phyloP scores from a whole-genome alignment of 1,140 invertebrate species.

The Chymomyza costata region DNA sequence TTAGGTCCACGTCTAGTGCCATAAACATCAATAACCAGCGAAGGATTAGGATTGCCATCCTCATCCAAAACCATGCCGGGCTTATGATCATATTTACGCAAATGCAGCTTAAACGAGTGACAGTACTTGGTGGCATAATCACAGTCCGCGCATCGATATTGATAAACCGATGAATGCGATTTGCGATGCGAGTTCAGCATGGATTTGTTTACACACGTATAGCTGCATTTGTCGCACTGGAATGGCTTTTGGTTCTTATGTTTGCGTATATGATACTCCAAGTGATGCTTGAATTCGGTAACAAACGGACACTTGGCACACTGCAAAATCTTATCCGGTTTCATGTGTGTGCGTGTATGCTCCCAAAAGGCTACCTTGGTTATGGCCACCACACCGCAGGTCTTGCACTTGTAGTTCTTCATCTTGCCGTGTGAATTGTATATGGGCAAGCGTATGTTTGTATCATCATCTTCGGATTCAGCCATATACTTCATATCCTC shows the following conservation, averaged over 20 bases:
- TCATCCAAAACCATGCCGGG: conserved; percentile 90
- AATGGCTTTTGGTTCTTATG: conserved; percentile 98
- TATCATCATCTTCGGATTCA: conserved; percentile 80
- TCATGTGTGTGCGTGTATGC: conserved; percentile 93
- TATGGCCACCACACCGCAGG: conserved; percentile 88
- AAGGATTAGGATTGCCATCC: conserved; percentile 90
- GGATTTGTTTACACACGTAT: conserved; percentile 95
- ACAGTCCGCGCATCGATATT: conserved; percentile 96
- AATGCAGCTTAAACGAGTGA: conserved; percentile 96
- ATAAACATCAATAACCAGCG: conserved; percentile 92
- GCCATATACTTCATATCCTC: conserved; percentile 75
- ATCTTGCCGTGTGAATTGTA: conserved; percentile 89
- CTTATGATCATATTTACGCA: conserved; percentile 93
- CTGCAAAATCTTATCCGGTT: conserved; percentile 91
- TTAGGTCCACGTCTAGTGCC: conserved; percentile 91
- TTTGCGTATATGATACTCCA: conserved; percentile 97
- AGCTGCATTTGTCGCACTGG: conserved; percentile 94
- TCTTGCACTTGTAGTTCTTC: conserved; percentile 94
- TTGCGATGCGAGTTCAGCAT: conserved; percentile 99
- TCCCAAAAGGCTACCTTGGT: conserved; percentile 96
- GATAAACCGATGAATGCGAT: conserved; percentile 97
- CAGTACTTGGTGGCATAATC: conserved; percentile 99
- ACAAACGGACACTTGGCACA: conserved; percentile 97
- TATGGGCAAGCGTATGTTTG: conserved; percentile 80
- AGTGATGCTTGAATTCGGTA: conserved; percentile 98